Evolutionary conservation across 2,113 vertebrate genomes (phyloP), one percentile per base, ranked within the genome.

Genomic region (Amazona vittata): DNA sequence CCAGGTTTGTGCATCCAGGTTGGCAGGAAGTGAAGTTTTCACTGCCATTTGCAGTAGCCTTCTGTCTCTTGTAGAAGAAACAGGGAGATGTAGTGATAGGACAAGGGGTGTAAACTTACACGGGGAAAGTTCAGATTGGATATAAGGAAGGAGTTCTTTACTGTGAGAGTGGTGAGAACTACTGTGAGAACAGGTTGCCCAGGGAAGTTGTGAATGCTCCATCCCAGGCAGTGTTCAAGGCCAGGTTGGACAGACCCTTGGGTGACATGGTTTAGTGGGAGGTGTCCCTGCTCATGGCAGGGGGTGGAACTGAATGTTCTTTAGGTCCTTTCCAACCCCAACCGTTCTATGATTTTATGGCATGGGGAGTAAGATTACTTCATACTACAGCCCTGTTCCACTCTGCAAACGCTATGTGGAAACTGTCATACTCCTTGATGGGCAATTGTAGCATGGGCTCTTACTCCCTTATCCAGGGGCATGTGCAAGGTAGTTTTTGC

Each of bases 401-500:
- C 16, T 70, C 37, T 49, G 18, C 50, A 94, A 63, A 49, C 57
- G 17, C 53, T 52, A 0, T 50, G 41, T 79, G 53, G 62, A 70
- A 75, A 31, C 68, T 15, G 21, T 53, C 14, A 2, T 47, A 22
- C 17, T 68, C 28, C 12, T 79, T 68, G 74, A 8, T 71, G 70
- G n/a, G 14, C 33, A 11, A 60, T 82, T 67, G 10, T 10, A 39
- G 35, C 21, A 19, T 17, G 43, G 37, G 31, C 53, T 88, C 20
- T 88, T 41, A 28, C 18, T 39, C 24, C 37, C 60, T 86, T 22
- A 53, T 22, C 4, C 37, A 65, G 49, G 12, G 11, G 11, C 52
- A 12, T 0, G 12, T 37, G 11, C 0, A 0, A 33, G 71, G 79
- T 33, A 37, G 7, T 9, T 57, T 78, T 64, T 57, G 20, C 39